phyloP scores from a whole-genome alignment of 23 tunicate genomes.

The Botrylloides violaceus region DNA sequence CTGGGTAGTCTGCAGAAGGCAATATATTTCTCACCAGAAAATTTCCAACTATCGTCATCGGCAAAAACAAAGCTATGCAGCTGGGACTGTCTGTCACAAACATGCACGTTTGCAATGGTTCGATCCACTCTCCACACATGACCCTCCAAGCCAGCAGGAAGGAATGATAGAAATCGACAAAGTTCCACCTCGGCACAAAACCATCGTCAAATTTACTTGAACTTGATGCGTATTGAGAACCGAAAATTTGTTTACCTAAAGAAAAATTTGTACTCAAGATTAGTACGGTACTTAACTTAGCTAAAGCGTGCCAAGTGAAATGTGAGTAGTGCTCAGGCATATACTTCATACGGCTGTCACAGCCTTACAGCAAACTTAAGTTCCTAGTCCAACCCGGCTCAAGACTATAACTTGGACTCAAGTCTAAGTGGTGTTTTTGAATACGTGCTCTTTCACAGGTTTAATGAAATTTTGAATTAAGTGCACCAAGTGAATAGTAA shows the following conservation, averaged over 20 bases:
- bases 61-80: constrained; percentile 65
- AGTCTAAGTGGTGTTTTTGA: too few species aligned
- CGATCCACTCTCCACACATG: constrained; percentile 98
- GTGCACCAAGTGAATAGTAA: too few species aligned
- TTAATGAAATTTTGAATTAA: too few species aligned
- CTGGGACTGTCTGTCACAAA: constrained; percentile 29
- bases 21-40: constrained; percentile 87
- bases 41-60: constrained; percentile 72
- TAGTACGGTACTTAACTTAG: not conserved
- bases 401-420: too few species aligned
- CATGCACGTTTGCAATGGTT: constrained; percentile 78
- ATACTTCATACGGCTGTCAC: too few species aligned
- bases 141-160: constrained; percentile 90
- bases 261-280: not conserved
- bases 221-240: constrained; percentile 26
- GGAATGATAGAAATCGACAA: constrained; percentile 72
- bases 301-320: not conserved
- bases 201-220: constrained; percentile 37
- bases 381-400: too few species aligned
- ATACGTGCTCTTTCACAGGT: too few species aligned
- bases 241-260: constrained; percentile 81
- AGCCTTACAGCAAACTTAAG: too few species aligned
- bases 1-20: too few species aligned
- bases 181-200: constrained; percentile 80
- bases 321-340: not conserved